Conservation (phyloP, 2,113 vertebrate genomes). For the Sapajus apella region DNA sequence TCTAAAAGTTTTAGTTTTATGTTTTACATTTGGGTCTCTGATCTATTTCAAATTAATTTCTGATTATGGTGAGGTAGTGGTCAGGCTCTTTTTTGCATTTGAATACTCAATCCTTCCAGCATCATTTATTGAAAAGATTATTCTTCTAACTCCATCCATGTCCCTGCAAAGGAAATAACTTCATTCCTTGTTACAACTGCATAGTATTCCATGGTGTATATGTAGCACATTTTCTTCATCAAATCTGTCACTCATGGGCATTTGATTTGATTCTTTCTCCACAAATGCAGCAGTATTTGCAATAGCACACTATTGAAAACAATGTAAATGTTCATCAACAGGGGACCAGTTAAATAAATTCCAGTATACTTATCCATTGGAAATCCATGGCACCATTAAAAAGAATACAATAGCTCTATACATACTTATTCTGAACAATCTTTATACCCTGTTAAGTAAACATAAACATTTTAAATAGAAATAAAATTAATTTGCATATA, state of each 20-base stretch:
- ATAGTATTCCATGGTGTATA: too few relatives aligned
- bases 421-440: not conserved
- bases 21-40: not conserved
- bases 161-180: too few relatives aligned
- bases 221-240: too few relatives aligned
- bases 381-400: slow-evolving; percentile 29
- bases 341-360: not conserved
- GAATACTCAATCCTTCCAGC: not conserved
- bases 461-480: slow-evolving; percentile 7
- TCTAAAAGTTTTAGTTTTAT: slow-evolving; percentile 1
- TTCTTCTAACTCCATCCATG: too few relatives aligned
- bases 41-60: slow-evolving; percentile 22
- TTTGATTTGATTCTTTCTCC: not conserved
- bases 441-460: not conserved
- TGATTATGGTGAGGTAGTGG: not conserved
- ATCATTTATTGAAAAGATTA: slow-evolving; percentile 14
- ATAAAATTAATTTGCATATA: slow-evolving; percentile 21
- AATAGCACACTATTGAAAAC: not conserved
- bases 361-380: not conserved
- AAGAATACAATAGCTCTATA: not conserved
- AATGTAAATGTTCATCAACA: not conserved
- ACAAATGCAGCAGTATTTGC: not conserved
- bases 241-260: too few relatives aligned
- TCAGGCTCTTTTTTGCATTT: not conserved
- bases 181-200: too few relatives aligned